phyloP scores from a whole-genome alignment of 2,113 vertebrate genomes.

The Illadopsis cleaveri region DNA sequence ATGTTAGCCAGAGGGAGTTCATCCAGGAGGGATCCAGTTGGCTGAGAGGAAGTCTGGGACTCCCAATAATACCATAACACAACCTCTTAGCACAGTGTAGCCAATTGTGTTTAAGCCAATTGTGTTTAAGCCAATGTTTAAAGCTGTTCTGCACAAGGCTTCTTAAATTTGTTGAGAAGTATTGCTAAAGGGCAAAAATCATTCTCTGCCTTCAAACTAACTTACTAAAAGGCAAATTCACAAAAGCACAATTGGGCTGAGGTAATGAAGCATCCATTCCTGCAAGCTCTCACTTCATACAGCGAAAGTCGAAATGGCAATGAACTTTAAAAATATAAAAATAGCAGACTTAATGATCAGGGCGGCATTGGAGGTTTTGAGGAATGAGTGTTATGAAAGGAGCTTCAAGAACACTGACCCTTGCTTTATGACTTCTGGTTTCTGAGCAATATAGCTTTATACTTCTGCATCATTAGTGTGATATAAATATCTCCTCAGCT shows the following conservation, averaged over 20 bases:
- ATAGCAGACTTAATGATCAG: not conserved
- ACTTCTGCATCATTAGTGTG: not conserved
- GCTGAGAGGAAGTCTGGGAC: not conserved
- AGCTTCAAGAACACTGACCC: not conserved
- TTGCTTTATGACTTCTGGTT: not conserved
- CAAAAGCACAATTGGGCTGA: not conserved
- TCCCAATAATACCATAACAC: not conserved
- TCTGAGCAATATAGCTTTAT: not conserved
- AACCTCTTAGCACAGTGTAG: not conserved
- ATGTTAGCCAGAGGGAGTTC: not conserved
- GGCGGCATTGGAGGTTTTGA: not conserved
- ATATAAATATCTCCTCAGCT: not conserved
- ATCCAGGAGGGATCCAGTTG: not conserved
- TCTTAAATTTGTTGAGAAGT: not conserved
- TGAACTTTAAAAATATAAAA: not conserved
- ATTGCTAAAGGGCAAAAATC: not conserved
- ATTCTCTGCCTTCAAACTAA: not conserved
- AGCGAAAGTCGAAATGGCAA: rapidly evolving
- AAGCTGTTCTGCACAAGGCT: not conserved
- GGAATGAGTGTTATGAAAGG: not conserved
- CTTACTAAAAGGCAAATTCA: not conserved
- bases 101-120: not conserved
- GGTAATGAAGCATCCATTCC: not conserved
- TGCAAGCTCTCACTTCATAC: not conserved
- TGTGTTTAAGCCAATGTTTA: not conserved